Evolutionary conservation across 2,888 invertebrate species (phyloP).

Genomic region (Caenorhabditis macrosperma): DNA sequence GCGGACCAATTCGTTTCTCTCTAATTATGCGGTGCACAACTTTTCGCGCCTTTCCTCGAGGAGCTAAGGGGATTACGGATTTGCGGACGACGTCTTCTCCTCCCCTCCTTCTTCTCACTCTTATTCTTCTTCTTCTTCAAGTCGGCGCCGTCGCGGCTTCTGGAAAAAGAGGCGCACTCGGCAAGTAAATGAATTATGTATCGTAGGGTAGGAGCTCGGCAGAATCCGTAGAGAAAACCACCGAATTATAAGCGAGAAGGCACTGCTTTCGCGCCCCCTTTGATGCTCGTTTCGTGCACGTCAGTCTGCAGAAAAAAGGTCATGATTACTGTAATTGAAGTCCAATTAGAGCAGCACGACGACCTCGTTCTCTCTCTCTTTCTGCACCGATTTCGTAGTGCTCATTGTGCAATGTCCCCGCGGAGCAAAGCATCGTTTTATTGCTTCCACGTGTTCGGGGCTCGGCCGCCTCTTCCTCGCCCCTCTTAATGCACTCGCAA

Average conservation of each 20-base stretch:
- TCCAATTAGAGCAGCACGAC: background rate
- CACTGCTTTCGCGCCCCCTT: too few species aligned
- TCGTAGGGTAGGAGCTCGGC: slow-evolving; percentile 23
- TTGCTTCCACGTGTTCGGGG: slow-evolving; percentile 31
- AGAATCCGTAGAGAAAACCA: slow-evolving; percentile 1
- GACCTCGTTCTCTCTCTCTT: background rate
- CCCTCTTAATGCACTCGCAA: background rate
- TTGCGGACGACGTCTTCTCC: slow-evolving; percentile 3
- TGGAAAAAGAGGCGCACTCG: slow-evolving; percentile 9
- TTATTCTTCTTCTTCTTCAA: too few species aligned
- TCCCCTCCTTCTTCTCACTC: too few species aligned
- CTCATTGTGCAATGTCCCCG: background rate
- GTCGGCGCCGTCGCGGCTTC: slow-evolving; percentile 18
- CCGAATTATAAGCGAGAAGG: background rate
- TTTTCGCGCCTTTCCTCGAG: slow-evolving; percentile 7
- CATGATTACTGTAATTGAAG: background rate
- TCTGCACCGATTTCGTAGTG: background rate
- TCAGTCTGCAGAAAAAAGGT: background rate
- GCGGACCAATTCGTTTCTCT: background rate
- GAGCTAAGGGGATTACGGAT: slow-evolving; percentile 51
- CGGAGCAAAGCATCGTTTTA: slow-evolving; percentile 2
- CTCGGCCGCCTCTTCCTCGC: background rate
- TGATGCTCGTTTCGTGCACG: too few species aligned
- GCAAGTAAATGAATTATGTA: slow-evolving; percentile 50
- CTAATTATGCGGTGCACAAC: slow-evolving; percentile 40